These are phyloP conservation scores for Podiceps cristatus DNA, from an alignment of 2,113 vertebrate species.

Conservation along the genomic window DNA sequence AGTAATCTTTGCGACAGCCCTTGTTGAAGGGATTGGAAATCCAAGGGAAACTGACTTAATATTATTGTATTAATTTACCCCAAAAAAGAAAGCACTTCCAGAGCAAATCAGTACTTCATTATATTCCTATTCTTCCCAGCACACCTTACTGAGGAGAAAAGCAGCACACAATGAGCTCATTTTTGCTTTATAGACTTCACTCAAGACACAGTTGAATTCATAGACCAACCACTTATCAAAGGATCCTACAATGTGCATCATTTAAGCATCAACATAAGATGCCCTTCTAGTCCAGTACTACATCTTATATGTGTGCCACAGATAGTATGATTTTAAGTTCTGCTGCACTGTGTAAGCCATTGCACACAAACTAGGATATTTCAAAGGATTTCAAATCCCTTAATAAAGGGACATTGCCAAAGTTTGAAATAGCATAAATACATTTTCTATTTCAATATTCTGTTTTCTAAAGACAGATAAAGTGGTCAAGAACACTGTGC, in stretches of 20 bases:
- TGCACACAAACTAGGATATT: not conserved
- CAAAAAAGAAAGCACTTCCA: not conserved
- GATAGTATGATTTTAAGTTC: not conserved
- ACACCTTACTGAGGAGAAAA: not conserved
- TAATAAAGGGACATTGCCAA: not conserved
- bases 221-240: not conserved
- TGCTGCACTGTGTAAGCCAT: not conserved
- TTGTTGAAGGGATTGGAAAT: not conserved
- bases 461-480: not conserved
- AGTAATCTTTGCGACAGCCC: not conserved
- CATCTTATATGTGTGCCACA: not conserved
- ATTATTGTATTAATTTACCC: not conserved
- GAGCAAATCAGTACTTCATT: slow-evolving; percentile 11
- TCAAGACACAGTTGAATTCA: not conserved
- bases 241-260: not conserved
- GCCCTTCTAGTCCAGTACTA: not conserved
- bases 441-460: not conserved
- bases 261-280: not conserved
- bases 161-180: not conserved
- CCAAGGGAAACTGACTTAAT: not conserved
- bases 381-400: not conserved
- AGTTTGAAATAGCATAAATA: not conserved
- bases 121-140: not conserved
- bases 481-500: not conserved
- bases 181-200: not conserved